phyloP scores from a whole-genome alignment of 2,797 vertebrate species.

The Neoniphon sammara region DNA sequence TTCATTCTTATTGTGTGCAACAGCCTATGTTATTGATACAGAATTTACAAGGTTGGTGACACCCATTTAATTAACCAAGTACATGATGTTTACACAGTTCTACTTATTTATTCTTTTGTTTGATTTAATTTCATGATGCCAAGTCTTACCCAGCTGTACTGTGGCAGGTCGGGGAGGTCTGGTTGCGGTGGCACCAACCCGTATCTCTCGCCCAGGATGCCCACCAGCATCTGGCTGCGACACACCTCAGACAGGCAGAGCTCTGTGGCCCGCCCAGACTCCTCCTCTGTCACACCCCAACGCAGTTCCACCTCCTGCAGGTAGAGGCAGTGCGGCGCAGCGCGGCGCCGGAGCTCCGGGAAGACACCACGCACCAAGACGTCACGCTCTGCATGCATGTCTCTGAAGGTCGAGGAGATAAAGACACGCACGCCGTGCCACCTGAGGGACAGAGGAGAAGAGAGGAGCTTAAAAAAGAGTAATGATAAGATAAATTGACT shows the following conservation, averaged over 20 bases:
- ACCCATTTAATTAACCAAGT: too few species aligned
- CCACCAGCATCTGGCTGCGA: constrained; percentile 87
- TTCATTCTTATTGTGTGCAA: too few species aligned
- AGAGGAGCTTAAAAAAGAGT: too few species aligned
- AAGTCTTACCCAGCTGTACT: constrained; percentile 88
- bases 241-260: constrained; percentile 90
- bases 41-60: too few species aligned
- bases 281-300: constrained; percentile 92
- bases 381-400: constrained; percentile 92
- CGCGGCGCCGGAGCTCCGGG: constrained; percentile 86
- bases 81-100: too few species aligned
- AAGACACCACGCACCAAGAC: constrained; percentile 86
- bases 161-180: constrained; percentile 84
- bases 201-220: constrained; percentile 88
- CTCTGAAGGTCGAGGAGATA: constrained; percentile 92
- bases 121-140: too few species aligned
- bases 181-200: constrained; percentile 82
- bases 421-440: constrained; percentile 88
- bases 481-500: too few species aligned
- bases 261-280: constrained; percentile 83
- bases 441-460: constrained; percentile 73
- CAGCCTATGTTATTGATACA: too few species aligned
- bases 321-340: constrained; percentile 78
- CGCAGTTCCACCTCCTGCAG: constrained; percentile 91
- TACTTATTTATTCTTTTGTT: too few species aligned